phyloP scores from a whole-genome alignment of 2,888 invertebrate species.

The Coenonympha glycerion region DNA sequence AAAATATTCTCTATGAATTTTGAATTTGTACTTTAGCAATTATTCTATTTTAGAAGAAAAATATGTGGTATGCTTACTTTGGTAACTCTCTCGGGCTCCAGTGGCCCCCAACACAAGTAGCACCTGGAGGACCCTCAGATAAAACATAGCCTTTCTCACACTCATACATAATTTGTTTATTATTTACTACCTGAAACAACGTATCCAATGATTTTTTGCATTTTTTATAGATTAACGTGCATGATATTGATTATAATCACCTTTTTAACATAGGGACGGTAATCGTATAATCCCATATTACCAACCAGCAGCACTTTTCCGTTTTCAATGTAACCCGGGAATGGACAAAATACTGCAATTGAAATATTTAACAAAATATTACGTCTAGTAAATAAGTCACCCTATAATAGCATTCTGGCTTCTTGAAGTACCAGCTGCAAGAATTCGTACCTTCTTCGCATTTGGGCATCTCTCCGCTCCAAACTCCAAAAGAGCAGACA shows the following conservation, averaged over 20 bases:
- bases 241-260: no score
- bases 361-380: no score
- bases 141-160: slow-evolving; percentile 94
- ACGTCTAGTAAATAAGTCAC: no score
- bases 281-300: slow-evolving; percentile 97
- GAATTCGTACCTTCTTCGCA: slow-evolving; percentile 90
- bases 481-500: slow-evolving; percentile 94
- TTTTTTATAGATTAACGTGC: no score
- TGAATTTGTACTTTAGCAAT: background rate
- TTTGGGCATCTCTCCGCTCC: slow-evolving; percentile 91
- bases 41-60: background rate
- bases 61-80: slow-evolving; percentile 61
- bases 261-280: slow-evolving; percentile 93
- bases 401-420: no score
- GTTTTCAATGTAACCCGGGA: slow-evolving; percentile 91
- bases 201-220: no score
- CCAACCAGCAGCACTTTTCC: slow-evolving; percentile 95
- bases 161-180: slow-evolving; percentile 96
- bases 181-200: slow-evolving; percentile 80
- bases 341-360: slow-evolving; percentile 89
- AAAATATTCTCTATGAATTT: background rate
- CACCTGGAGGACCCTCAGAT: slow-evolving; percentile 91
- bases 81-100: slow-evolving; percentile 95
- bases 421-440: no score
- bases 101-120: slow-evolving; percentile 94